Conservation (phyloP, 2,113 vertebrate genomes). For the Psammodynastes pulverulentus region DNA sequence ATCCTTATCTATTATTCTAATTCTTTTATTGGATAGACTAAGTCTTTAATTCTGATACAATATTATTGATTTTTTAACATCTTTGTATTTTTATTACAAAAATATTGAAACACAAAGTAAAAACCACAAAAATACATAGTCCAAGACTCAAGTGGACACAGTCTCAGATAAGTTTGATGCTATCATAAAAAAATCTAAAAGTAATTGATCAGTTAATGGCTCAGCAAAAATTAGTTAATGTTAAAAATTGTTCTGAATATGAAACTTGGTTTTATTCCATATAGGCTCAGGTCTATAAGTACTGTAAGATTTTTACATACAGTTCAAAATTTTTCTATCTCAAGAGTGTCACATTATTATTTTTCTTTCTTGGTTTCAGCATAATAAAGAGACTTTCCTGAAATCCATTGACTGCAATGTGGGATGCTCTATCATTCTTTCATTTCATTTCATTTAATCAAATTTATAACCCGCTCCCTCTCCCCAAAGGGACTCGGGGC, state of each 20-base stretch:
- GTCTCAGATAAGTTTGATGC: neutral
- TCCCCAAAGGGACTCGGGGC: too few species aligned
- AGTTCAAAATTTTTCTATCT: neutral
- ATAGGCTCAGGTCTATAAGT: neutral
- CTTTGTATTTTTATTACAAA: neutral
- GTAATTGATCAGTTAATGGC: neutral
- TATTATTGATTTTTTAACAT: neutral
- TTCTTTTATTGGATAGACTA: neutral
- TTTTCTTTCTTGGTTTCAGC: neutral
- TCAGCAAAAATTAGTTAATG: neutral
- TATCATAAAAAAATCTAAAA: neutral
- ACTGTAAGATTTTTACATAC: neutral
- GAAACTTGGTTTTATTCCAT: neutral
- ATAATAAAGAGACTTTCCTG: neutral
- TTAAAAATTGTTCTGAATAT: neutral
- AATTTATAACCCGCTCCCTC: too few species aligned
- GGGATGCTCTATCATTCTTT: neutral
- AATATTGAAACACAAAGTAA: neutral
- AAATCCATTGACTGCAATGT: neutral
- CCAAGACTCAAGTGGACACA: neutral
- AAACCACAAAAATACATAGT: neutral
- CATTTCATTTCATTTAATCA: too few species aligned
- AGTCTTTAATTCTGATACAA: neutral
- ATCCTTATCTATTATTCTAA: neutral
- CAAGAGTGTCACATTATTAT: neutral